phyloP scores from a whole-genome alignment of 2,888 invertebrate species.

The Hemithea aestivaria region DNA sequence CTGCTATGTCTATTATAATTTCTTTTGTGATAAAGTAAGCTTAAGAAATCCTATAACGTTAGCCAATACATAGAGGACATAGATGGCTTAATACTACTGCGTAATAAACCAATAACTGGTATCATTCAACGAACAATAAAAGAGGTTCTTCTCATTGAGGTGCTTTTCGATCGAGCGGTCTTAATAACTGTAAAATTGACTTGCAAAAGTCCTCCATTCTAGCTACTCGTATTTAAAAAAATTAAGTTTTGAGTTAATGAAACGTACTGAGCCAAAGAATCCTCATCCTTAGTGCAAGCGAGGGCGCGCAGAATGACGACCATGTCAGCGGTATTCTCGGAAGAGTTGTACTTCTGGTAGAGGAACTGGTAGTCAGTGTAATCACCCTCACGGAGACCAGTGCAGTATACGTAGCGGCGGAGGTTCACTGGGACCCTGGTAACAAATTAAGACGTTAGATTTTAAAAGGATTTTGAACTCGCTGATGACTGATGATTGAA shows the following conservation, averaged over 20 bases:
- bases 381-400: constrained; percentile 79
- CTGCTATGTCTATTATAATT: background rate
- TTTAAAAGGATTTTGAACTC: too few relatives aligned
- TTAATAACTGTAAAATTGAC: background rate
- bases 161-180: too few relatives aligned
- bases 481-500: too few relatives aligned
- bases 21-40: background rate
- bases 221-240: too few relatives aligned
- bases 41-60: too few relatives aligned
- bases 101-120: too few relatives aligned
- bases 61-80: too few relatives aligned
- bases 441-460: constrained; percentile 6
- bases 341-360: constrained; percentile 75
- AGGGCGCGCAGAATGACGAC: constrained; percentile 77
- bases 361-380: constrained; percentile 81
- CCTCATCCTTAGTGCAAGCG: constrained; percentile 52
- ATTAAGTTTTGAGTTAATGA: too few relatives aligned
- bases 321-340: constrained; percentile 80
- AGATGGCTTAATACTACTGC: too few relatives aligned
- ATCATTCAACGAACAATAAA: too few relatives aligned
- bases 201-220: background rate
- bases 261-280: constrained; percentile 50
- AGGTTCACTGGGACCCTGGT: constrained; percentile 80
- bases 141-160: too few relatives aligned
- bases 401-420: constrained; percentile 82